phyloP scores from a whole-genome alignment of 2,888 invertebrate species.

The Anorthoa munda region DNA sequence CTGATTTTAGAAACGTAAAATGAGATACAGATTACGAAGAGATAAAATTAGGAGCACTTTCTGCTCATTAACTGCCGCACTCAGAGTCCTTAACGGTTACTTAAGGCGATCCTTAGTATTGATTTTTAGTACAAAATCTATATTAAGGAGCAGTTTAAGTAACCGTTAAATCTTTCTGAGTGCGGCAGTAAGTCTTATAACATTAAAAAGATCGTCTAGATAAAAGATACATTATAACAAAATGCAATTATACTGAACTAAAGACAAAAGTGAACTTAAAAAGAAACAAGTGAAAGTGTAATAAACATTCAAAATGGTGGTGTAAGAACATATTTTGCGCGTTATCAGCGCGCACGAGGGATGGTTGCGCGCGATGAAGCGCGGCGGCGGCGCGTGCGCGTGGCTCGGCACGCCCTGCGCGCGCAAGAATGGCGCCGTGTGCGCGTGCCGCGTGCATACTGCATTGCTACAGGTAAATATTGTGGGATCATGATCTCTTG shows the following conservation, averaged over 20 bases:
- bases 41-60: not conserved
- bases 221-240: not conserved
- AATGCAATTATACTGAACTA: not conserved
- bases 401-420: conserved; percentile 88
- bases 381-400: conserved; percentile 88
- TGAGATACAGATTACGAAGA: conserved; percentile 24
- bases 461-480: conserved; percentile 83
- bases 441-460: conserved; percentile 87
- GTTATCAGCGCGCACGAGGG: conserved; percentile 71
- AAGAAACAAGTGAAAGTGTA: conserved; percentile 29
- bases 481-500: not conserved
- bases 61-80: no score
- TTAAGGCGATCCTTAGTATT: no score
- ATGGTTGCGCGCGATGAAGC: conserved; percentile 86
- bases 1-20: not conserved
- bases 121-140: no score
- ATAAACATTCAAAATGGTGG: conserved; percentile 32
- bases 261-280: conserved; percentile 1
- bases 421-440: conserved; percentile 88
- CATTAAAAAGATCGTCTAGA: not conserved
- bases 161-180: no score
- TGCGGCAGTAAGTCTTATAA: no score
- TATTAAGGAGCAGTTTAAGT: no score
- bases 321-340: conserved; percentile 54
- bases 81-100: no score